phyloP scores from a whole-genome alignment of 2,113 vertebrate genomes.

The Meles meles region DNA sequence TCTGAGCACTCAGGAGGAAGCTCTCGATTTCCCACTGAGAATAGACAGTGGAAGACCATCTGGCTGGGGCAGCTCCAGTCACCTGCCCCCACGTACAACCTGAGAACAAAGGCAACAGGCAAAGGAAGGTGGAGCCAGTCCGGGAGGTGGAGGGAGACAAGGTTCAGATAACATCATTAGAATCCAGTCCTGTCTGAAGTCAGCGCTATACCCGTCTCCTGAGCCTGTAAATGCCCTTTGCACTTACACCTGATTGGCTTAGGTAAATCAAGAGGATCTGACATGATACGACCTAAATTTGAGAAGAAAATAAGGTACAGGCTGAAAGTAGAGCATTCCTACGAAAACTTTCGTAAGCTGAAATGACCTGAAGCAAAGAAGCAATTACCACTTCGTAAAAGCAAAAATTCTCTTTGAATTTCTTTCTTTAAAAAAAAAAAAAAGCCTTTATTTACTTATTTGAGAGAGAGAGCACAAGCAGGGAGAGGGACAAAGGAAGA shows the following conservation, averaged over 20 bases:
- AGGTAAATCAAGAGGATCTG: neutral
- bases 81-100: neutral
- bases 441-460: neutral
- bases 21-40: conserved; percentile 5
- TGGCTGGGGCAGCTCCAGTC: neutral
- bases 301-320: neutral
- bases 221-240: neutral
- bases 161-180: neutral
- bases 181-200: neutral
- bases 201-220: neutral
- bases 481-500: too few species aligned
- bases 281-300: neutral
- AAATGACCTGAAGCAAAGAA: neutral
- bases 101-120: conserved; percentile 29
- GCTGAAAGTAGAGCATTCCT: neutral
- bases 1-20: conserved; percentile 5
- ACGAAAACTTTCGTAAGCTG: neutral
- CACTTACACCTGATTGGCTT: neutral
- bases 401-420: neutral
- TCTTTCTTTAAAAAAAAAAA: neutral
- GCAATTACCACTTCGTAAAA: neutral
- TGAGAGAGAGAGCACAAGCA: too few species aligned
- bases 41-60: neutral
- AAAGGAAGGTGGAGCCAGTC: neutral
- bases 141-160: neutral